These are phyloP conservation scores for Lynx canadensis DNA, from an alignment of 2,113 vertebrate species.

Conservation along the genomic window DNA sequence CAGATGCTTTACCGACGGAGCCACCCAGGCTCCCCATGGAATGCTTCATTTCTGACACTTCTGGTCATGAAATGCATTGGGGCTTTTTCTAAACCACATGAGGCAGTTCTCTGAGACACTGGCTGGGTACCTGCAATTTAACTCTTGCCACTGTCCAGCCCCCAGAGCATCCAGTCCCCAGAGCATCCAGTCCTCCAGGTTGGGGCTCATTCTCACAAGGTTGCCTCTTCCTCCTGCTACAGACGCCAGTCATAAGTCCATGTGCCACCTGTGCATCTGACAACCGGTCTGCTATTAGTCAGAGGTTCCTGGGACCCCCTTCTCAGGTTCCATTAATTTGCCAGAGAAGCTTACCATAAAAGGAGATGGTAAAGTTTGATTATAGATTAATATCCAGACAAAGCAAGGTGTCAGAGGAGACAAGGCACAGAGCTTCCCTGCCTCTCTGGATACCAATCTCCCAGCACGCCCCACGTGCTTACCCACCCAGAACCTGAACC, in stretches of 20 bases:
- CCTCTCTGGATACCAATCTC: not conserved
- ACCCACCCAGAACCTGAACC: not conserved
- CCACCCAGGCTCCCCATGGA: too few relatives aligned
- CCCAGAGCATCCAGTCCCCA: not conserved
- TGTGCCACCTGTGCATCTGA: not conserved
- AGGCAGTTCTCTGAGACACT: not conserved
- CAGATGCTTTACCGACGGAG: too few relatives aligned
- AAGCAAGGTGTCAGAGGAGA: not conserved
- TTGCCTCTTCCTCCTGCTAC: not conserved
- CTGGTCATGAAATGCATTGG: not conserved
- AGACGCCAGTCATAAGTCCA: not conserved
- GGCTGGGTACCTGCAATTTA: not conserved
- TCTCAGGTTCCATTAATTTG: not conserved
- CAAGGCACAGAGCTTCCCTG: not conserved
- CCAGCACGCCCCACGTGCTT: not conserved
- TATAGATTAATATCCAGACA: not conserved
- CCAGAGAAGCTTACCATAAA: not conserved
- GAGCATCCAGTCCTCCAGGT: not conserved
- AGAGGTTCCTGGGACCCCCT: not conserved
- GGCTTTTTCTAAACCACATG: not conserved
- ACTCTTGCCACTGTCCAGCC: not conserved
- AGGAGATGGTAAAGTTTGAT: not conserved
- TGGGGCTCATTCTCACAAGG: not conserved
- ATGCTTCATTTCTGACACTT: not conserved
- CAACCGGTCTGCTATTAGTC: not conserved